phyloP scores from a whole-genome alignment of 2,888 invertebrate species.

The Pseudanteris insignis region DNA sequence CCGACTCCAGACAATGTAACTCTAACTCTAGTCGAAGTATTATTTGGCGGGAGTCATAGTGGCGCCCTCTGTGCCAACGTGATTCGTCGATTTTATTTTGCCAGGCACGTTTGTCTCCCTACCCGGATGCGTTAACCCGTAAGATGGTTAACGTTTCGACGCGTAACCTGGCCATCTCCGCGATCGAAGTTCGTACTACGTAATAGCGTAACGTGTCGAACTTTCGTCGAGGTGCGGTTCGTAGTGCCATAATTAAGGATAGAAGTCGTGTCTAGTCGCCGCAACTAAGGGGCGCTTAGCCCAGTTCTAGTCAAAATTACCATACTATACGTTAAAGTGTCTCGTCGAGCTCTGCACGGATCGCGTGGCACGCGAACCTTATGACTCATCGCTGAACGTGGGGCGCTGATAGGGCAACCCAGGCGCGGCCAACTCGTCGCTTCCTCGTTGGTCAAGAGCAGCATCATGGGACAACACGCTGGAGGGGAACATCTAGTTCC shows the following conservation, averaged over 20 bases:
- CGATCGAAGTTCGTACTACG: neutral
- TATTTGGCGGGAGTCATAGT: too few species aligned
- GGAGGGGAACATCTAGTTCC: too few species aligned
- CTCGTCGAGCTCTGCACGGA: slow-evolving; percentile 16
- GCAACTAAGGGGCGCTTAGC: slow-evolving; percentile 16
- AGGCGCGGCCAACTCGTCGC: slow-evolving; percentile 50
- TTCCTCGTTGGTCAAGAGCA: slow-evolving; percentile 55
- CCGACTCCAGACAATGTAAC: too few species aligned
- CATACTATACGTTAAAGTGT: slow-evolving; percentile 17
- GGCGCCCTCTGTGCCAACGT: too few species aligned
- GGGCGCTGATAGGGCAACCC: slow-evolving; percentile 9
- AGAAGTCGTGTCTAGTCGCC: slow-evolving; percentile 41
- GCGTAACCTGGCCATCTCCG: neutral
- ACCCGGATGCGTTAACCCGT: too few species aligned
- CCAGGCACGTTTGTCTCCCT: too few species aligned
- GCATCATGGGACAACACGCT: slow-evolving; percentile 7
- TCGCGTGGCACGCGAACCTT: slow-evolving; percentile 1
- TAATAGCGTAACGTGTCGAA: neutral
- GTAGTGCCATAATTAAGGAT: slow-evolving; percentile 60
- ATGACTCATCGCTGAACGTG: too few species aligned
- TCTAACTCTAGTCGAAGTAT: too few species aligned
- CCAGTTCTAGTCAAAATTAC: slow-evolving; percentile 46
- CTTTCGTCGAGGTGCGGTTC: slow-evolving; percentile 1
- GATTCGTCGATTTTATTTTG: too few species aligned
- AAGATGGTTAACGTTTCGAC: too few species aligned